Evolutionary conservation across 2,113 vertebrate species (phyloP), one percentile per base, ranked within the genome.

Genomic region (Leptosomus discolor): DNA sequence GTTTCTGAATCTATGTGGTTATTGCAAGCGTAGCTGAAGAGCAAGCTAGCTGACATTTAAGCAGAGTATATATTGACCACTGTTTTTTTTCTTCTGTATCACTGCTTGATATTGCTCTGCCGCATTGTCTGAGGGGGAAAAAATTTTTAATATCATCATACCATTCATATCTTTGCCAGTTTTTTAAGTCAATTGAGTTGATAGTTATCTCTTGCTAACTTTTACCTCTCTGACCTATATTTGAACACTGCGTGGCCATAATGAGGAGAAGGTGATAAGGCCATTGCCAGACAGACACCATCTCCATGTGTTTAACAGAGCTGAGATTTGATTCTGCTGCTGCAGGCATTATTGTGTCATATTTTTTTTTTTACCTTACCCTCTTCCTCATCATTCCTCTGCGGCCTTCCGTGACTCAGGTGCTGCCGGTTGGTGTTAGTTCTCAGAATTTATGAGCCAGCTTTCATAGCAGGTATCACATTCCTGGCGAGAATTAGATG

Each of bases 171-270:
- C 77, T 95, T 74, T 74, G 30, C 67, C 86, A 48, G 67, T 77
- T 82, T 84, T 79, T 54, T 41, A 88, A 77, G 41, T 94, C 39
- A 70, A 17, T 91, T 75, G 97, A 96, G 93, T 79, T 88, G 85
- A 76, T 74, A 73, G 88, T 67, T 92, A 61, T 68, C 34, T 97
- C 88, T 75, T 61, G 50, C 78, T 74, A 84, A 79, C 71, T 57
- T 97, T 70, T 96, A 21, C 87, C 65, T 91, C 83, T 90, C 80
- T 96, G 91, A 41, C 85, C 96, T 91, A 68, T 90, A 82, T 97
- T 86, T 92, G 92, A 92, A 39, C 92, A 11, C 69, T 82, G 30
- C 6, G 4, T 46, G 68, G 81, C 84, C 85, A 54, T 88, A 96
- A 86, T 82, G 93, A 92, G 61, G 65, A 86, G 84, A 82, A 41